Evolutionary conservation across 2,113 vertebrate species (phyloP).

Genomic region (Muntiacus reevesi): DNA sequence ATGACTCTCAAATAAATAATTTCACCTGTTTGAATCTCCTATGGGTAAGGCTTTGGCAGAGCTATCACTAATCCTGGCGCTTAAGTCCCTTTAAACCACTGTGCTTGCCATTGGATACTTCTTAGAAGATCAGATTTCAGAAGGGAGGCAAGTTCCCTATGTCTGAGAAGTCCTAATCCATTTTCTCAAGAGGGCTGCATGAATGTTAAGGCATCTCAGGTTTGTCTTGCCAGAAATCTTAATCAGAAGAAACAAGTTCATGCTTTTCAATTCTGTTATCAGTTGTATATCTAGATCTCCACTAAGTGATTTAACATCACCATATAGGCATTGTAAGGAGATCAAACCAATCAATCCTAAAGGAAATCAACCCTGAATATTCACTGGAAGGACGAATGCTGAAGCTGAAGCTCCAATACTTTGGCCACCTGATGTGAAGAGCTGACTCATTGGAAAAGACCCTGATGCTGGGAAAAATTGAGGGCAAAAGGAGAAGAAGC

Average conservation of each 20-base stretch:
- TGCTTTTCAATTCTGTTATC: neutral
- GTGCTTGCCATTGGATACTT: neutral
- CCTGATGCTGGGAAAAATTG: neutral
- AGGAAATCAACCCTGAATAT: neutral
- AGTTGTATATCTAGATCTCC: neutral
- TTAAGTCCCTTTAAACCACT: neutral
- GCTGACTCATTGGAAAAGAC: neutral
- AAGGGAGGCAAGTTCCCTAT: neutral
- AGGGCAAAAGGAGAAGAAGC: neutral
- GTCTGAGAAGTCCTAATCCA: neutral
- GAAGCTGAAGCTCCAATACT: neutral
- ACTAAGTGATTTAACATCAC: neutral
- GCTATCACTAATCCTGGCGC: neutral
- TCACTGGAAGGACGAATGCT: neutral
- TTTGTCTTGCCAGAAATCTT: neutral
- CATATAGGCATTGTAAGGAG: neutral
- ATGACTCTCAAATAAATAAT: neutral
- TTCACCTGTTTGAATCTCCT: neutral
- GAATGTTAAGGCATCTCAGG: neutral
- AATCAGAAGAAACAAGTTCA: neutral
- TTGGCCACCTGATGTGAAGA: neutral
- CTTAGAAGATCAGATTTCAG: neutral
- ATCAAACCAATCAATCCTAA: neutral
- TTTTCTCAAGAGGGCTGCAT: neutral
- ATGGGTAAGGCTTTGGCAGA: neutral